Conservation (phyloP, 2,113 vertebrate genomes). For the Burhinus bistriatus region DNA sequence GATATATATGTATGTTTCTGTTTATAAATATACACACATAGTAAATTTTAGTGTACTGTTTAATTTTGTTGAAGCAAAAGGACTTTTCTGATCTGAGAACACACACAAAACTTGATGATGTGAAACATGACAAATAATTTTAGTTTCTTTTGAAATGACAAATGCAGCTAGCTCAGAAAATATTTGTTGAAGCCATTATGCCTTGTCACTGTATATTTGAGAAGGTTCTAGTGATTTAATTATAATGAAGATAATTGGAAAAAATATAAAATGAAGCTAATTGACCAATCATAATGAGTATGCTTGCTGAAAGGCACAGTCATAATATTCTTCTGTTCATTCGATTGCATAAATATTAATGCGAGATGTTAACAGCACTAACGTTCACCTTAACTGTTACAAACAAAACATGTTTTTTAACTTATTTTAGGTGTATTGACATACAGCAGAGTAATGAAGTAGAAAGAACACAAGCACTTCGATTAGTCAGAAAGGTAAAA, state of each 20-base stretch:
- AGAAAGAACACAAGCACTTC: slow-evolving; percentile 92
- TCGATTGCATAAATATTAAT: background rate
- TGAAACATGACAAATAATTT: background rate
- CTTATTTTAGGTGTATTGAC: slow-evolving; percentile 87
- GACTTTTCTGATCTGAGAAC: background rate
- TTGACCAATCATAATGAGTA: background rate
- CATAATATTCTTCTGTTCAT: background rate
- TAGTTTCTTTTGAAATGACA: background rate
- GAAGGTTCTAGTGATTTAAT: background rate
- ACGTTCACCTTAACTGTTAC: background rate
- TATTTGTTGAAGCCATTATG: background rate
- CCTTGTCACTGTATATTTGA: background rate
- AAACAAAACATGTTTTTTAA: background rate
- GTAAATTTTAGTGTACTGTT: background rate
- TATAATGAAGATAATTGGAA: background rate
- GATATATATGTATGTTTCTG: background rate
- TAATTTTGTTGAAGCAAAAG: background rate
- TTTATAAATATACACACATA: background rate
- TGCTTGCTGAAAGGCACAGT: background rate
- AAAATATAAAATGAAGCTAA: background rate
- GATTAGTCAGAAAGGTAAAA: slow-evolving; percentile 90
- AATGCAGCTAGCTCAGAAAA: background rate
- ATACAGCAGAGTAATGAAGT: slow-evolving; percentile 97
- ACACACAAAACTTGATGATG: background rate
- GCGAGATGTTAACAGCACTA: background rate